These are phyloP conservation scores for Zygaena filipendulae DNA, from an alignment of 2,888 invertebrate species.

Conservation along the genomic window DNA sequence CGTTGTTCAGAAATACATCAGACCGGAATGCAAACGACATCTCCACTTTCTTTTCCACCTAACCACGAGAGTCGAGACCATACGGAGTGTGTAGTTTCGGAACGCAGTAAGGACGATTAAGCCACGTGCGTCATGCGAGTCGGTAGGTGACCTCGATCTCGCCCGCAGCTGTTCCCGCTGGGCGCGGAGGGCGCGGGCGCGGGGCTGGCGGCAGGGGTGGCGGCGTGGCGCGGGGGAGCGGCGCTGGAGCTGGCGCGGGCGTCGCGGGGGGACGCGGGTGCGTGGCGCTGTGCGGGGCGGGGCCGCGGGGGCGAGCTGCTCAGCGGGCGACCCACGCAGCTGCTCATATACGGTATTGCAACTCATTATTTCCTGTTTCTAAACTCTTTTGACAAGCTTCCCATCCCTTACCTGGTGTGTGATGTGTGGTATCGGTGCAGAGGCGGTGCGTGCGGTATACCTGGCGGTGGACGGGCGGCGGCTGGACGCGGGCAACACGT, in stretches of 20 bases:
- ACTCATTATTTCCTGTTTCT: too few relatives aligned
- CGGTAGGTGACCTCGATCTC: too few relatives aligned
- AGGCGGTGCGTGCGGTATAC: constrained; percentile 86
- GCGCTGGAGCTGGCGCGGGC: constrained; percentile 45
- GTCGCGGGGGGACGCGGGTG: constrained; percentile 72
- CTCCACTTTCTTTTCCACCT: too few relatives aligned
- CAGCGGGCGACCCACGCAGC: constrained; percentile 46
- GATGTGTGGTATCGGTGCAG: too few relatives aligned
- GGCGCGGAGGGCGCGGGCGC: background rate
- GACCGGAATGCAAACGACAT: too few relatives aligned
- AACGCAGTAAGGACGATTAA: too few relatives aligned
- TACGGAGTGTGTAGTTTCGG: too few relatives aligned
- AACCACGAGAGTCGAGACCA: too few relatives aligned
- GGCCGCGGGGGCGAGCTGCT: constrained; percentile 73
- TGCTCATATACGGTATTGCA: constrained; percentile 54
- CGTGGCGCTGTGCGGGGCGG: constrained; percentile 76
- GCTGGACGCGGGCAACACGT: constrained; percentile 86
- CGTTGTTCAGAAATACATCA: too few relatives aligned
- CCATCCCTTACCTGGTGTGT: too few relatives aligned
- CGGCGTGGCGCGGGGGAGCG: constrained; percentile 23
- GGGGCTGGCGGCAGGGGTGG: constrained; percentile 25
- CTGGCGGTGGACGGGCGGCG: constrained; percentile 87
- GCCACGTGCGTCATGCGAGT: too few relatives aligned
- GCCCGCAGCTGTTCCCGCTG: constrained; percentile 4
- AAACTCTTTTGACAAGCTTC: too few relatives aligned